Base-by-base conservation (phyloP, 1,140 invertebrate genomes). In the Drosophila pandora region DNA sequence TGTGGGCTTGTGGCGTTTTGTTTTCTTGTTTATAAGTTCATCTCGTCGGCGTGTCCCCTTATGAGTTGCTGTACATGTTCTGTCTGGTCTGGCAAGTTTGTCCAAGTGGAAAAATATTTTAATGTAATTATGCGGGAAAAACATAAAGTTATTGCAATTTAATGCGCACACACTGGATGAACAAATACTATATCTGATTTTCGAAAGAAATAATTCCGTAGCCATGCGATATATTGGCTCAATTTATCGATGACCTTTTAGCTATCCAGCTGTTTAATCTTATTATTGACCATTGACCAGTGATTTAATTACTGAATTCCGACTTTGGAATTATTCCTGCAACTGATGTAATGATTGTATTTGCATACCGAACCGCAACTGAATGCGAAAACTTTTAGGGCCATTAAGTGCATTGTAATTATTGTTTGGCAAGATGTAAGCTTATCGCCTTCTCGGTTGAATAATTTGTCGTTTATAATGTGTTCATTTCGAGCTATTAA, bases 401-500 rank as follows among this genome's bases (percentile, higher is more conserved):
- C 61, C 61, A 73, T 52, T 73, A 73, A 82, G 60, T 78, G 55
- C 43, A 62, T 39, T 70, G 34, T 49, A 70, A 70, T 70, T 48
- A 23, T 21, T 48, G 22, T 32, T 41, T 9, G 32, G 10, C 8
- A 43, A 9, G 39, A 63, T 65, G 61, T 30, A 39, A 22, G 60
- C 43, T 70, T 76, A 56, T 49, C 77, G 50, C 71, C 65, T 54
- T 41, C 41, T 45, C 47, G 56, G 43, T 54, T 55, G 52, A 47
- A 34, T 45, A 62, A 67, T 72, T 77, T 65, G 47, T 59, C 56
- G 63, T 67, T 72, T 80, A 50, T 72, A 82, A 82, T 78, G 79
- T 68, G 49, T 39, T 70, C 72, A 72, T 60, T 76, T 59, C 49
- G 45, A 49, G 69, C 76, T 57, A 82, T 82, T 81, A 68, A 67